Conservation (phyloP, 2,113 vertebrate species). For the Tragulus kanchil region DNA sequence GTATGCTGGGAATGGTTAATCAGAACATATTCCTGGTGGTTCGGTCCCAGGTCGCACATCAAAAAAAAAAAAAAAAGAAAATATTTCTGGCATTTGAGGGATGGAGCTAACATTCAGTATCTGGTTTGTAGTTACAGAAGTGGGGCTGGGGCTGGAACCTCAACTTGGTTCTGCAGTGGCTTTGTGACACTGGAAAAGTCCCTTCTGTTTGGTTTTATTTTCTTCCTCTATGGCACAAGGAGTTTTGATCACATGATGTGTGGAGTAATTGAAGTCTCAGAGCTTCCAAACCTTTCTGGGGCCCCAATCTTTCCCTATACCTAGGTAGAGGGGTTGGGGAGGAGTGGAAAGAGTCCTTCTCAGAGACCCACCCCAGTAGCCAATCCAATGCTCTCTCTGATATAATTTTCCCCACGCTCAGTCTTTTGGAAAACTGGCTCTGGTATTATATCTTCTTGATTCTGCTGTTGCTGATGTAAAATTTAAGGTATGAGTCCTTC, state of each 20-base stretch:
- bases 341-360: not conserved
- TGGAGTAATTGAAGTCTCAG: not conserved
- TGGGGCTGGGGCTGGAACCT: not conserved
- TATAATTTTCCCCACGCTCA: not conserved
- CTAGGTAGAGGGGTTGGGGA: not conserved
- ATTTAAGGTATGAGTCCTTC: conserved; percentile 1
- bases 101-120: not conserved
- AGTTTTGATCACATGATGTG: not conserved
- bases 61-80: too few species aligned
- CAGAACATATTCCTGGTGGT: too few species aligned
- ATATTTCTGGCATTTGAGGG: not conserved
- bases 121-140: not conserved
- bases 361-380: not conserved
- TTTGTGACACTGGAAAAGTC: not conserved
- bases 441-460: not conserved
- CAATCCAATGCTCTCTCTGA: not conserved
- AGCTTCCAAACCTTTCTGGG: not conserved
- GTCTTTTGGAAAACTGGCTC: not conserved
- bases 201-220: conserved; percentile 50
- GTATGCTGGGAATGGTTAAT: not conserved
- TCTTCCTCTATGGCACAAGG: not conserved
- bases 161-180: not conserved
- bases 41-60: too few species aligned
- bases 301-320: not conserved
- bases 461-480: not conserved